Evolutionary conservation across 2,888 invertebrate species (phyloP).

Genomic region (Heliothis peltigera): DNA sequence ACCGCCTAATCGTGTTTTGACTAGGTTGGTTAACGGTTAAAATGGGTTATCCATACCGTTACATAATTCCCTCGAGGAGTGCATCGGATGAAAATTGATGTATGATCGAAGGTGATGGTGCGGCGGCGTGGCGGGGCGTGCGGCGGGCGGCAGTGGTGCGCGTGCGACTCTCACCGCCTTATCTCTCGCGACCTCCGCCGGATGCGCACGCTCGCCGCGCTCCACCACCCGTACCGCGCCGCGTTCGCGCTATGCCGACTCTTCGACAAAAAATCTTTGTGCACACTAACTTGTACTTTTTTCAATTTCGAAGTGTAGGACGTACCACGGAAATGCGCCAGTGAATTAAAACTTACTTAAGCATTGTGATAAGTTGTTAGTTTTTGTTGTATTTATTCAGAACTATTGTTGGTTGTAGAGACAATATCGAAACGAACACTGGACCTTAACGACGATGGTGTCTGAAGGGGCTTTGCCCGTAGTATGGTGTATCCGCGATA

Average conservation of each 20-base stretch:
- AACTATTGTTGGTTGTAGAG: constrained; percentile 45
- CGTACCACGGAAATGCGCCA: constrained; percentile 79
- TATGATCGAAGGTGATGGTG: constrained; percentile 82
- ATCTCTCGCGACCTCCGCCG: constrained; percentile 90
- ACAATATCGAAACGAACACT: constrained; percentile 59
- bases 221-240: constrained; percentile 73
- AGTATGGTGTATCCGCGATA: constrained; percentile 92
- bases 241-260: constrained; percentile 85
- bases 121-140: constrained; percentile 78
- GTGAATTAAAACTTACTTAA: constrained; percentile 68
- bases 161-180: constrained; percentile 89
- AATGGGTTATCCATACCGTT: constrained; percentile 84
- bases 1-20: constrained; percentile 31
- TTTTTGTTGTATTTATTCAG: constrained; percentile 38
- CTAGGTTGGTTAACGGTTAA: constrained; percentile 63
- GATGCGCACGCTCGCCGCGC: constrained; percentile 86
- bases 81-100: constrained; percentile 85
- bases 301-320: constrained; percentile 79
- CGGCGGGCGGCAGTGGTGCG: constrained; percentile 78
- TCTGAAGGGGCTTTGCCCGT: constrained; percentile 91
- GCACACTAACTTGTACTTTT: constrained; percentile 76
- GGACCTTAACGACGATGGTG: constrained; percentile 88
- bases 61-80: constrained; percentile 82
- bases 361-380: constrained; percentile 61
- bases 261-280: constrained; percentile 78